Evolutionary conservation across 2,113 vertebrate species (phyloP).

Genomic region (Rhinopomastus cyanomelas): DNA sequence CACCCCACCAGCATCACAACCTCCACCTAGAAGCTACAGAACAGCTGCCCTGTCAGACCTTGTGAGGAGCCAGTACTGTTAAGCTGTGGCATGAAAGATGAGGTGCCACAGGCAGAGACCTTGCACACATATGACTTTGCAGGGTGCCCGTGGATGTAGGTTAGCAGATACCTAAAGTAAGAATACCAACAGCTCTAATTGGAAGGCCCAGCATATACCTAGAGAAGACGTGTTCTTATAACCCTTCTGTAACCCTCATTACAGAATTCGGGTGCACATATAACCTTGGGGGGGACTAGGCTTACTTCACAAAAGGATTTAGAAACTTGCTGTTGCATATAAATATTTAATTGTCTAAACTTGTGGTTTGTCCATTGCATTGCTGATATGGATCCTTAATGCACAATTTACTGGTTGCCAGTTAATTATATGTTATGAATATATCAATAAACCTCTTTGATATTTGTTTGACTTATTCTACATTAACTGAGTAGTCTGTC

Average conservation of each 20-base stretch:
- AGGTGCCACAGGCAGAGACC: neutral
- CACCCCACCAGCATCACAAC: neutral
- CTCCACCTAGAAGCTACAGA: neutral
- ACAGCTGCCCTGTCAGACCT: neutral
- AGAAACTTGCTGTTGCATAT: neutral
- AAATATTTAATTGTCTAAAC: neutral
- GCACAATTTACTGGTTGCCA: neutral
- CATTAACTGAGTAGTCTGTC: neutral
- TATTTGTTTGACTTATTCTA: neutral
- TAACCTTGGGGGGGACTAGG: neutral
- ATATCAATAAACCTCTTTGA: neutral
- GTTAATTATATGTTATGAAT: neutral
- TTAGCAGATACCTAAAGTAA: neutral
- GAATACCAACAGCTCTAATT: neutral
- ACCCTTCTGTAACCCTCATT: neutral
- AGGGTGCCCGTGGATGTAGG: neutral
- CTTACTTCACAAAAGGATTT: neutral
- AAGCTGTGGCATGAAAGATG: fast-evolving
- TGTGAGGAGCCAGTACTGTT: fast-evolving
- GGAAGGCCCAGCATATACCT: neutral
- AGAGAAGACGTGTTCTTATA: neutral
- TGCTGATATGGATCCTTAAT: neutral
- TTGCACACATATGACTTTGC: fast-evolving
- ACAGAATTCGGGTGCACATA: neutral
- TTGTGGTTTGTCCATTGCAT: neutral